Conservation (phyloP, 2,888 invertebrate species). For the Ichneumoninae sp. region DNA sequence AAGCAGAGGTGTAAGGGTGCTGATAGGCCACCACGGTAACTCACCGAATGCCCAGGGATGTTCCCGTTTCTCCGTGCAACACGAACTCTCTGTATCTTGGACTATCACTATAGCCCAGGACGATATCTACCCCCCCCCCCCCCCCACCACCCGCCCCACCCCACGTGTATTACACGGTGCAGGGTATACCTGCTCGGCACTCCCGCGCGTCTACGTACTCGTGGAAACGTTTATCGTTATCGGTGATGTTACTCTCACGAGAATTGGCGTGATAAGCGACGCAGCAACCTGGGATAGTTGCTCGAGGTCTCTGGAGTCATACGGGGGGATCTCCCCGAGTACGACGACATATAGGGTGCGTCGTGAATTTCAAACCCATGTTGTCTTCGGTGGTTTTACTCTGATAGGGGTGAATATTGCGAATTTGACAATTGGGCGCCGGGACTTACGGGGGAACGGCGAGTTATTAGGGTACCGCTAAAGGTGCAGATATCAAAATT, state of each 20-base stretch:
- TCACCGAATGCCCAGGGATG: constrained; percentile 10
- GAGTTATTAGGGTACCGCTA: neutral
- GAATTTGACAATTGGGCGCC: neutral
- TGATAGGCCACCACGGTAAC: constrained; percentile 58
- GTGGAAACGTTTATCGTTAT: constrained; percentile 68
- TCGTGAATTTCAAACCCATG: neutral
- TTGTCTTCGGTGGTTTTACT: neutral
- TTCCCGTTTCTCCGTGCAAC: constrained; percentile 2
- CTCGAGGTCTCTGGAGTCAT: neutral
- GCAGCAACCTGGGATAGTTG: constrained; percentile 42
- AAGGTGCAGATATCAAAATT: neutral
- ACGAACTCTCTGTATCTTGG: neutral
- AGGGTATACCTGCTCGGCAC: constrained; percentile 9
- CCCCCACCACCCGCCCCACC: too few relatives aligned
- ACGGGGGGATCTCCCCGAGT: neutral
- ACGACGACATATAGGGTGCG: neutral
- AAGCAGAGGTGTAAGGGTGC: constrained; percentile 63
- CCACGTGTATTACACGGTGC: constrained; percentile 26
- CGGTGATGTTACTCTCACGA: constrained; percentile 57
- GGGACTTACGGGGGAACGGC: neutral
- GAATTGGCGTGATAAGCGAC: constrained; percentile 57
- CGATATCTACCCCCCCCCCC: neutral
- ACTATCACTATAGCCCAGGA: neutral
- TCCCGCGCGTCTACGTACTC: constrained; percentile 34
- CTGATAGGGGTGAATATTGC: neutral